phyloP scores from a whole-genome alignment of 1,140 invertebrate species.

The Trachymyrmex cornetzi region DNA sequence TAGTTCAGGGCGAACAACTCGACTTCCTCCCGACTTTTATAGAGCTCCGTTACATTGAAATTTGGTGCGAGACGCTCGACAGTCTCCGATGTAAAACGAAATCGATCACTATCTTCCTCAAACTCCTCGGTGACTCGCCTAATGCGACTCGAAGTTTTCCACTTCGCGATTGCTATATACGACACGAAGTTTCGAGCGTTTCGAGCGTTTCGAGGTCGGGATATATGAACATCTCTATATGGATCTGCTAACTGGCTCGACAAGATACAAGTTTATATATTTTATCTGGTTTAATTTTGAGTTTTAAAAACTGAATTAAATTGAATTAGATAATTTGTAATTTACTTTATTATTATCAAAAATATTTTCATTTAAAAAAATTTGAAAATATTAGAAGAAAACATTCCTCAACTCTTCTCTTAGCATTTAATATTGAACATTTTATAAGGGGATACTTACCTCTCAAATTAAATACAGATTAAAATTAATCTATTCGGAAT shows the following conservation, averaged over 20 bases:
- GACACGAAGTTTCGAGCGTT: slow-evolving; percentile 46
- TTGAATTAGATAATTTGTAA: not conserved
- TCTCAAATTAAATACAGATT: not conserved
- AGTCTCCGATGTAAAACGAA: slow-evolving; percentile 50
- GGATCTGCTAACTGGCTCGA: slow-evolving; percentile 34
- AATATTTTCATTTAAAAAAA: not conserved
- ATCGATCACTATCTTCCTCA: slow-evolving; percentile 58
- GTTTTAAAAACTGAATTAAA: not conserved
- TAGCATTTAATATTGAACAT: not conserved
- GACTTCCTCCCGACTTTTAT: slow-evolving; percentile 51
- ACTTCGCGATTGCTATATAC: slow-evolving; percentile 57
- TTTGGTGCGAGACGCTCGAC: slow-evolving; percentile 53
- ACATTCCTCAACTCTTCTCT: not conserved
- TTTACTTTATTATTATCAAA: not conserved
- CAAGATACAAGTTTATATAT: slow-evolving; percentile 33
- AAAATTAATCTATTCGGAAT: not conserved
- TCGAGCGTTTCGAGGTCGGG: slow-evolving; percentile 13
- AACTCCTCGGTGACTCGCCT: slow-evolving; percentile 45
- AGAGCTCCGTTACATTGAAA: slow-evolving; percentile 60
- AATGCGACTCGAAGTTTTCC: slow-evolving; percentile 59
- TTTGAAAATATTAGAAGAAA: not conserved
- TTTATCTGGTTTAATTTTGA: not conserved
- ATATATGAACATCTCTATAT: slow-evolving; percentile 54
- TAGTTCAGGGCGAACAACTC: slow-evolving; percentile 47
- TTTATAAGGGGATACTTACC: not conserved